These are phyloP conservation scores for Petrosia ficiformis DNA, from an alignment of 37 sponge, comb jelly and placozoan species.

Conservation along the genomic window DNA sequence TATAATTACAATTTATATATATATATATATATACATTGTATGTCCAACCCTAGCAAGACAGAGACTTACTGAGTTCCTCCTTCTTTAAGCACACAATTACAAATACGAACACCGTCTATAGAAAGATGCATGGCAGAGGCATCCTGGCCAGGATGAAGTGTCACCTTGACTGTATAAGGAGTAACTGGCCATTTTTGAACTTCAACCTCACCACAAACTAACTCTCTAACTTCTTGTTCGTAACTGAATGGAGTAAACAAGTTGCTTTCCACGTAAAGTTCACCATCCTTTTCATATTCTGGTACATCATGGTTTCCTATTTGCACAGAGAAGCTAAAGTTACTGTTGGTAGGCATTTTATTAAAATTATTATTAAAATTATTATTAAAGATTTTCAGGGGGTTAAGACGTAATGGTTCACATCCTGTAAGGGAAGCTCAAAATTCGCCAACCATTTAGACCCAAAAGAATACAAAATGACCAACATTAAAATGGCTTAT, in stretches of 20 bases:
- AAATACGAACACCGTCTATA: constrained; percentile 14
- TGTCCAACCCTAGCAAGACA: too few species aligned
- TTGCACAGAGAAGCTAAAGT: constrained; percentile 37
- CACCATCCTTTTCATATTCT: constrained; percentile 49
- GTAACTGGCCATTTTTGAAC: constrained; percentile 26
- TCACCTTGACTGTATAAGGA: not conserved
- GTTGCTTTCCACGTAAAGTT: constrained; percentile 58
- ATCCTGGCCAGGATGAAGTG: not conserved
- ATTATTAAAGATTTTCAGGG: too few species aligned
- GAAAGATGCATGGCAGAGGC: not conserved
- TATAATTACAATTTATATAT: too few species aligned
- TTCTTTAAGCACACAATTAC: not conserved
- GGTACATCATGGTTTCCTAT: constrained; percentile 45
- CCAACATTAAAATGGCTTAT: too few species aligned
- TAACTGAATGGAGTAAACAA: constrained; percentile 58
- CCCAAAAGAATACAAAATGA: too few species aligned
- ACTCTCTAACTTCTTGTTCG: constrained; percentile 36
- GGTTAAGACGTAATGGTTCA: too few species aligned
- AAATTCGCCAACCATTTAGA: too few species aligned
- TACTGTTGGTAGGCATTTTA: constrained; percentile 47
- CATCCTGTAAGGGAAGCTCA: too few species aligned
- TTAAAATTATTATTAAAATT: not conserved
- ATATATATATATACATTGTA: not conserved
- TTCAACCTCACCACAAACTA: constrained; percentile 26
- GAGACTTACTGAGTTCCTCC: not conserved